These are phyloP conservation scores for Papilio glaucus DNA, from an alignment of 1,140 invertebrate genomes.

Conservation along the genomic window DNA sequence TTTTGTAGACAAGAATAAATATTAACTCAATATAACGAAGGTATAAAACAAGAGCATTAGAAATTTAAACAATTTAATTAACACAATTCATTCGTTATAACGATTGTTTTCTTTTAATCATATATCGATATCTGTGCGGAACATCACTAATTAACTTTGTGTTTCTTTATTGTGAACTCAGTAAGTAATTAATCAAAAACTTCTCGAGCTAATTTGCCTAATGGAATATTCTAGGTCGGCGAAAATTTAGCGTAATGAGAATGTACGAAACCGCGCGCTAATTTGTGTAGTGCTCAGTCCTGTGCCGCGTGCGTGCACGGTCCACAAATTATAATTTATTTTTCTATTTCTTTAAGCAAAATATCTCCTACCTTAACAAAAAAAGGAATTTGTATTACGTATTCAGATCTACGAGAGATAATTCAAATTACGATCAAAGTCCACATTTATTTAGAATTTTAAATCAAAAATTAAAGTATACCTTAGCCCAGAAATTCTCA, in stretches of 20 bases:
- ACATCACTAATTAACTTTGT: neutral
- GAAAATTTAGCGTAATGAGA: neutral
- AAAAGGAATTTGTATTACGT: too few relatives aligned
- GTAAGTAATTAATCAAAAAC: constrained; percentile 5
- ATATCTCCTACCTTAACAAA: too few relatives aligned
- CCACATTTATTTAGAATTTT: too few relatives aligned
- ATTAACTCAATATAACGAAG: too few relatives aligned
- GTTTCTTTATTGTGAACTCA: neutral
- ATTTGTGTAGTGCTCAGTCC: constrained; percentile 3
- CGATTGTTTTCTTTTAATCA: neutral
- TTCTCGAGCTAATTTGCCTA: neutral
- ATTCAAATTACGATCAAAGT: too few relatives aligned
- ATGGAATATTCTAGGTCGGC: constrained; percentile 22
- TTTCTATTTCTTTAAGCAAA: too few relatives aligned
- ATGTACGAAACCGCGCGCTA: neutral
- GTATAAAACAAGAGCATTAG: neutral
- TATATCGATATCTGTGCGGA: neutral
- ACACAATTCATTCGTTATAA: neutral
- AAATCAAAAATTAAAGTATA: too few relatives aligned
- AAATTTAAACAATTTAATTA: neutral
- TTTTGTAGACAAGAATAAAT: too few relatives aligned
- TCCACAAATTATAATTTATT: neutral
- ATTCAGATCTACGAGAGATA: too few relatives aligned
- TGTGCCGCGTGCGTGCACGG: neutral
- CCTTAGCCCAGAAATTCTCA: too few relatives aligned